Evolutionary conservation across 2,113 vertebrate species (phyloP), one percentile per base, ranked within the genome.

Genomic region (Corythornis vintsioides): DNA sequence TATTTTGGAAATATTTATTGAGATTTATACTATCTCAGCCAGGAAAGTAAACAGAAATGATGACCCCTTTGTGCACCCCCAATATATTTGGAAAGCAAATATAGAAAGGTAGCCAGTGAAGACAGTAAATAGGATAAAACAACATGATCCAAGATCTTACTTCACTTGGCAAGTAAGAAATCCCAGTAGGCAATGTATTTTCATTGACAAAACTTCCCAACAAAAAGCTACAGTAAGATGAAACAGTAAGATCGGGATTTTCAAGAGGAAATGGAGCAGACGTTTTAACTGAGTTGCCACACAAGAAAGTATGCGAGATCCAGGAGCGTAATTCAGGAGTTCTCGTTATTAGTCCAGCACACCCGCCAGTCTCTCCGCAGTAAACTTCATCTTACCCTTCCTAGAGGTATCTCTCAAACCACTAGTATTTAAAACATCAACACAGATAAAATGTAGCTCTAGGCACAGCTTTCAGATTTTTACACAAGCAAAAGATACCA

Each of bases 101-200:
- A 75, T 4, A 89, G 38, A 35, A 55, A 92, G 53, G 75, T 20
- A 86, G 86, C n/a, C 74, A 84, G 28, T 17, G 45, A 89, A 84
- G 66, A 85, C 45, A 65, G 59, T 21, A 43, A 38, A 76, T 28
- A 84, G 65, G 40, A 78, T 53, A 88, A 84, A 84, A 25, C 15
- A 84, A 92, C 81, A 82, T 86, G 84, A 90, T 75, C 81, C 63
- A 79, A 82, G 57, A 92, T 61, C 61, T 87, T 69, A 78, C 35
- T 91, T 89, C 81, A 82, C 84, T 84, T 78, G 55, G 70, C 77
- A 72, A 92, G 74, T 57, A 82, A 73, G 63, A 82, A 93, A 82
- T 82, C 87, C 78, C 73, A 76, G 53, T 0, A 75, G 45, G 48
- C 52, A 75, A 29, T 40, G 73, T 84, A 45, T 69, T 89, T 90